phyloP scores from a whole-genome alignment of 1,140 invertebrate species.

The Diachasma alloeum region DNA sequence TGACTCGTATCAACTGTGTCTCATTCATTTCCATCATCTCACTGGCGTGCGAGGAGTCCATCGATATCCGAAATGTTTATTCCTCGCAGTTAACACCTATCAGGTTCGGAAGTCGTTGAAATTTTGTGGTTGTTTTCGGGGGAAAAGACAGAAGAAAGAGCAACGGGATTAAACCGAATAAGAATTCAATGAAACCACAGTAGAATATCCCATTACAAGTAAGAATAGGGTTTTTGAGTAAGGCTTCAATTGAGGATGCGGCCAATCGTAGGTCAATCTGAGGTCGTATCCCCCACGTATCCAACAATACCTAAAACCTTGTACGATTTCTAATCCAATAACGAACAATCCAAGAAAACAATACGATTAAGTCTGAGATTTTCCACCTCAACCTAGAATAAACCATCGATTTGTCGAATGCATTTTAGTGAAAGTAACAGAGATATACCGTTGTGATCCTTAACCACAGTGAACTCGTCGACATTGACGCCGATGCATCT shows the following conservation, averaged over 20 bases:
- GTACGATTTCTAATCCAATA: slow-evolving; percentile 67
- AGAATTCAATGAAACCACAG: slow-evolving; percentile 65
- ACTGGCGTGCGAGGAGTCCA: slow-evolving; percentile 30
- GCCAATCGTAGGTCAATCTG: slow-evolving; percentile 61
- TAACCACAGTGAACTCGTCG: slow-evolving; percentile 87
- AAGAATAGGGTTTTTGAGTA: slow-evolving; percentile 53
- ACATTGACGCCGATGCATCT: slow-evolving; percentile 99
- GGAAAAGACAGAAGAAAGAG: slow-evolving; percentile 33
- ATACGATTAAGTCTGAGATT: slow-evolving; percentile 56
- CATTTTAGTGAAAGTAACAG: background rate
- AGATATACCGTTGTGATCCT: slow-evolving; percentile 63
- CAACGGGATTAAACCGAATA: slow-evolving; percentile 54
- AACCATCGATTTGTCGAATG: background rate
- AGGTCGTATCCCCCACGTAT: slow-evolving; percentile 49
- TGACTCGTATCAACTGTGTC: slow-evolving; percentile 35
- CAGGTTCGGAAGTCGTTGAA: slow-evolving; percentile 2
- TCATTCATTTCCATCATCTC: slow-evolving; percentile 36
- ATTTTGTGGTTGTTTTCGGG: slow-evolving; percentile 12
- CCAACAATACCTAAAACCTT: slow-evolving; percentile 53
- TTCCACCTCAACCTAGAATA: background rate
- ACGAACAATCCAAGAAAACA: slow-evolving; percentile 51
- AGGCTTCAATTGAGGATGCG: slow-evolving; percentile 63
- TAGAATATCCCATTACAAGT: slow-evolving; percentile 63
- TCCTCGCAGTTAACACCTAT: background rate
- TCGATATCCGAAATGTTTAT: slow-evolving; percentile 28